phyloP scores from a whole-genome alignment of 2,113 vertebrate species.

The Crocuta crocuta region DNA sequence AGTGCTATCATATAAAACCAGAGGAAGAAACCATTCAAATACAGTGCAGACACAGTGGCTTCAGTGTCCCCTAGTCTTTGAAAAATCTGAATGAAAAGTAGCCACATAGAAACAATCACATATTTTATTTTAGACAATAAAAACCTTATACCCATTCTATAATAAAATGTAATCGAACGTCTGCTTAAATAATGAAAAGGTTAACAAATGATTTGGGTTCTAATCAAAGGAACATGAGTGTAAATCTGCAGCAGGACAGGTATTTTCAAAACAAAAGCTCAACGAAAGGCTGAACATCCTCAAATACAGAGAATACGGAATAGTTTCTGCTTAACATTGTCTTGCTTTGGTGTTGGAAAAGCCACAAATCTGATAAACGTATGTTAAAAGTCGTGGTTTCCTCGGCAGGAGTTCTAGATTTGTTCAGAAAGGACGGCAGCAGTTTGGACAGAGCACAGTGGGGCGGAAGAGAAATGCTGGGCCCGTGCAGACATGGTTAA shows the following conservation, averaged over 20 bases:
- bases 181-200: conserved; percentile 33
- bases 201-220: conserved; percentile 46
- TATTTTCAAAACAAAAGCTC: conserved; percentile 52
- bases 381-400: not conserved
- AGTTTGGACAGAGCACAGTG: accelerated
- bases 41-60: not conserved
- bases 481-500: not conserved
- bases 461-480: not conserved
- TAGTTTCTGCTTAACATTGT: conserved; percentile 34
- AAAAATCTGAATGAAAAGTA: not conserved
- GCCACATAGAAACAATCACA: conserved; percentile 16
- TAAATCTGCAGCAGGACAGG: conserved; percentile 50
- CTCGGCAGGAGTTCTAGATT: not conserved
- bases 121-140: conserved; percentile 63
- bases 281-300: not conserved
- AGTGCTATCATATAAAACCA: not conserved
- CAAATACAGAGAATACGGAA: conserved; percentile 5
- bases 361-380: conserved; percentile 4
- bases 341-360: conserved; percentile 49
- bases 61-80: not conserved
- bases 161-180: conserved; percentile 14
- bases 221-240: not conserved
- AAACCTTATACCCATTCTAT: conserved; percentile 4
- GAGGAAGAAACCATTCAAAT: not conserved
- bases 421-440: not conserved